Base-by-base conservation (phyloP, 2,113 vertebrate genomes). In the Machaerirhynchus nigripectus region DNA sequence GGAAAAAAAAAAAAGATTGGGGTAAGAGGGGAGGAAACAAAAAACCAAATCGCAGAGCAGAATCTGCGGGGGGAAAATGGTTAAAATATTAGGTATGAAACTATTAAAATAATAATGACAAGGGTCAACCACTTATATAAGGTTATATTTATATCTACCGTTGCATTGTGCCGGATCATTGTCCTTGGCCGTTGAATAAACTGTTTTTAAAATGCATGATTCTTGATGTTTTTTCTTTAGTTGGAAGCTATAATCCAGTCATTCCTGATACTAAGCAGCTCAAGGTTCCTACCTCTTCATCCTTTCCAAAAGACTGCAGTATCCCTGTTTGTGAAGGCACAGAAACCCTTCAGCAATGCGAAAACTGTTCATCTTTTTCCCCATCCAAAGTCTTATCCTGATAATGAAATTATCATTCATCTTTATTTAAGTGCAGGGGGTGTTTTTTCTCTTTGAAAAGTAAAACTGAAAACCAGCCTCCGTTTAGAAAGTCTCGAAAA, bases 121-220 rank as follows among this genome's bases (percentile, higher is more conserved):
- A 96, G 97, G 97, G 96, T 97, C 97, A 97, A 97, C 97, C 96
- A 97, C 96, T 98, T 96, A 92, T 89, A 70, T 84, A 94, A 96
- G 96, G 96, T 93, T 97, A 97, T 97, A 94, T 97, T 97, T 97
- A 96, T 97, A 97, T 94, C 87, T 95, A 89, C 94, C 93, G 83
- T 95, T 97, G 70, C 93, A 87, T 97, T 95, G 93, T 97, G 97
- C 96, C 95, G 85, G 96, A 95, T 94, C 95, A 91, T 96, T 96
- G 96, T 96, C 92, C 95, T 92, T 96, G 89, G 94, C 96, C 83
- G 79, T 94, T 91, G 95, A 96, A 97, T 97, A 95, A 96, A 96
- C 85, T 91, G 96, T 95, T 97, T 98, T 96, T 88, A 84, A 95
- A 96, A 82, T 96, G 97, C 96, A 96, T 96, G 97, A 93, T 94